Evolutionary conservation across 2,113 vertebrate species (phyloP), one percentile per base, ranked within the genome.

Genomic region (Laticauda colubrina): DNA sequence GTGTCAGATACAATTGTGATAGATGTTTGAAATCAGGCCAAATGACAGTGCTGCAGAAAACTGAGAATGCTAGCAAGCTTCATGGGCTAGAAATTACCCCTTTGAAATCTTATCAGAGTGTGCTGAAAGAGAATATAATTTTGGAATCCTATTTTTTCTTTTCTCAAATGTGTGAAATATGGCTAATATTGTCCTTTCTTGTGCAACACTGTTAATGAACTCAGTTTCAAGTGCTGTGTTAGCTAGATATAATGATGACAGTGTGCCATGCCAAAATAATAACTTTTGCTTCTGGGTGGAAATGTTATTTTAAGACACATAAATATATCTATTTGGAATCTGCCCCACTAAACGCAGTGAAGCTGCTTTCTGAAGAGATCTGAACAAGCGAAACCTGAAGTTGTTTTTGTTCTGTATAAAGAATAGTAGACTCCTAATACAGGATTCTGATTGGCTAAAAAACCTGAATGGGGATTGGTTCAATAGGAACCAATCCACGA

Each of bases 21-120:
- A 43, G 88, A 93, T 93, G 93, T 93, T 81, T 95, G 93, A 93
- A 93, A 94, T 24, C 61, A 93, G 89, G 85, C 92, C 29, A 29
- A 93, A 94, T 95, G 93, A 85, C 88, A 94, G 95, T 94, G 92
- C 45, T 61, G 89, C 87, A 95, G 34, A 23, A 94, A 81, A 90
- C 90, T 92, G 54, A 87, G 85, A 69, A 88, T n/a, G 15, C 57
- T 51, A 34, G 85, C 43, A 91, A 90, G 29, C 23, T 61, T 94
- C 57, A 23, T 85, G 93, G 75, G 89, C 75, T 93, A 94, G 75
- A 94, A 94, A 95, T 93, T 55, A 94, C 94, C 85, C 18, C 69
- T 85, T 85, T 88, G 53, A 5, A 92, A 91, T 94, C 90, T 5
- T 34, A 92, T 34, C 1, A 3, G 0, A n/a, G 10, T 59, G 26